Evolutionary conservation across 2,113 vertebrate species (phyloP).

Genomic region (Neoarius graeffei): DNA sequence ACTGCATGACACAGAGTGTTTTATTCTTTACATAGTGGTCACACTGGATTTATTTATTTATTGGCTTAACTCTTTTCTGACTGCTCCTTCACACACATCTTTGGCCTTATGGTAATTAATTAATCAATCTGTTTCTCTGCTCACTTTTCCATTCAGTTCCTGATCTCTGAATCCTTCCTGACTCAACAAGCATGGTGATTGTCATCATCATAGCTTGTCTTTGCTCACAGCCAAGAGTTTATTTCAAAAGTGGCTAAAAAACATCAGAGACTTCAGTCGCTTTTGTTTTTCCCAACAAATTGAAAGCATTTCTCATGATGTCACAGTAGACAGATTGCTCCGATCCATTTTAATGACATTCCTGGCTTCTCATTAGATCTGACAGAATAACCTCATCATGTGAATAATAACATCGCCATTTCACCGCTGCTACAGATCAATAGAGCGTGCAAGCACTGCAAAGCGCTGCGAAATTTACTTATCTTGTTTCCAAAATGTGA

Average conservation of each 20-base stretch:
- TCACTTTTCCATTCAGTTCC: not conserved
- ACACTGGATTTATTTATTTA: not conserved
- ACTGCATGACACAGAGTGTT: not conserved
- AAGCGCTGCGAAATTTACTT: slow-evolving; percentile 8
- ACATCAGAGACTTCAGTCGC: not conserved
- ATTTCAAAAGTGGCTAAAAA: not conserved
- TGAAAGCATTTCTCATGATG: slow-evolving; percentile 30
- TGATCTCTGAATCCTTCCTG: not conserved
- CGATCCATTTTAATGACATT: slow-evolving; percentile 18
- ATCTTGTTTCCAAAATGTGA: not conserved
- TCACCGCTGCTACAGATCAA: not conserved
- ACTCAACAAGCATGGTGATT: not conserved
- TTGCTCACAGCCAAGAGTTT: not conserved
- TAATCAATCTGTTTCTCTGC: no score
- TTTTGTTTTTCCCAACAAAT: slow-evolving; percentile 4
- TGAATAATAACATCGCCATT: slow-evolving; percentile 15
- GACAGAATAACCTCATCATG: slow-evolving; percentile 33
- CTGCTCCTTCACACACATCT: no score
- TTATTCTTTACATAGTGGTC: not conserved
- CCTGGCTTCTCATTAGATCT: slow-evolving; percentile 26
- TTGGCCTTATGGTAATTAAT: no score
- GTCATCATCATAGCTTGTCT: not conserved
- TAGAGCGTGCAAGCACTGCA: not conserved
- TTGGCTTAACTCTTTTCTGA: not conserved
- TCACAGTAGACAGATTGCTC: not conserved